Conservation (phyloP, 2,797 vertebrate species). For the Mycteria americana region DNA sequence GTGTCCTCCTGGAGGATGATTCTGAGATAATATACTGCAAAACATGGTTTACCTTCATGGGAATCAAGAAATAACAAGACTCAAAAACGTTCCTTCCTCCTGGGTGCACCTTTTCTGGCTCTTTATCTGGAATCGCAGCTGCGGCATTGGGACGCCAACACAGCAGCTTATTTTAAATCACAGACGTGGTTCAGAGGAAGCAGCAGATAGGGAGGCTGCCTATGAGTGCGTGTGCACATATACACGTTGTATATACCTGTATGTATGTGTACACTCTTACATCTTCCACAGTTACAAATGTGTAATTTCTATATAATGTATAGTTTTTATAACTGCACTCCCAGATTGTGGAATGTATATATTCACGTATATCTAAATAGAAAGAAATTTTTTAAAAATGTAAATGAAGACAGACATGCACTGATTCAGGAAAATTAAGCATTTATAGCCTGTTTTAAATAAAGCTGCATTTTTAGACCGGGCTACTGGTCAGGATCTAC, state of each 20-base stretch:
- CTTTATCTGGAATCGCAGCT: fast-evolving
- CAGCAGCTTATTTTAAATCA: neutral
- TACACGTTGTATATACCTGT: neutral
- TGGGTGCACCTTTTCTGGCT: neutral
- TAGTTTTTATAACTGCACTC: neutral
- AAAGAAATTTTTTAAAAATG: neutral
- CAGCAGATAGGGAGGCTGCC: neutral
- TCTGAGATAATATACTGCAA: neutral
- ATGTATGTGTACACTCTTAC: fast-evolving
- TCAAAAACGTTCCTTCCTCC: neutral
- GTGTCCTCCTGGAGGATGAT: neutral
- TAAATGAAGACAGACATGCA: neutral
- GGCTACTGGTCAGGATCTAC: neutral
- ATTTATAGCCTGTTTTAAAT: neutral
- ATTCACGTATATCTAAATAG: fast-evolving
- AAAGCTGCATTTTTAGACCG: fast-evolving
- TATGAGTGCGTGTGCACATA: fast-evolving
- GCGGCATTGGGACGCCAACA: fast-evolving
- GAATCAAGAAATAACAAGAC: neutral
- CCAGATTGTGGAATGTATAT: fast-evolving
- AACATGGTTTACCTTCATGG: neutral
- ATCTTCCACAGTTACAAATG: fast-evolving
- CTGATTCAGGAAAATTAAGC: neutral
- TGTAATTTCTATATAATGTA: fast-evolving
- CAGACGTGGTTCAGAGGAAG: neutral